Evolutionary conservation across 2,113 vertebrate genomes (phyloP).

Genomic region (Thryonomys swinderianus): DNA sequence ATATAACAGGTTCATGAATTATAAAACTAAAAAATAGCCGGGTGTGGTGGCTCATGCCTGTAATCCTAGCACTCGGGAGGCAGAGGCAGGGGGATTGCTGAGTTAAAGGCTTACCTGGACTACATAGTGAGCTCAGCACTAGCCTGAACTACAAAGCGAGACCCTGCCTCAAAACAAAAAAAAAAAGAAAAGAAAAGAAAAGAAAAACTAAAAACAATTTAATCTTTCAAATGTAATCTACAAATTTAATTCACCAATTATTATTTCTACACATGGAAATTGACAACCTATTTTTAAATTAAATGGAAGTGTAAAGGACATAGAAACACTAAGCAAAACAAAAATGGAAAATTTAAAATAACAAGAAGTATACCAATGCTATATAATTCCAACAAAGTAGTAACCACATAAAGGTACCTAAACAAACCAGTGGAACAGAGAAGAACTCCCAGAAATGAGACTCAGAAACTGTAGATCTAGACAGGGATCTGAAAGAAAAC

Average conservation of each 20-base stretch:
- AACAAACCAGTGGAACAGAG: background rate
- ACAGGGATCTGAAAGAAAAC: background rate
- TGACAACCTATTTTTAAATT: conserved; percentile 4
- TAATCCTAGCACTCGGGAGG: too few species aligned
- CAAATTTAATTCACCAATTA: background rate
- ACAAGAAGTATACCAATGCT: background rate
- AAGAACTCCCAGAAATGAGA: background rate
- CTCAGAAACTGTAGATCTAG: background rate
- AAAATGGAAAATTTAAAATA: background rate
- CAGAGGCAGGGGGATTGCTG: too few species aligned
- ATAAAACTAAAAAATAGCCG: background rate
- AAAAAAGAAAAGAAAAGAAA: too few species aligned
- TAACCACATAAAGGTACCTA: background rate
- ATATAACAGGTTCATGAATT: background rate
- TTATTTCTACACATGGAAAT: background rate
- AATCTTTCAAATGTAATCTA: background rate
- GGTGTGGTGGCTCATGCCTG: too few species aligned
- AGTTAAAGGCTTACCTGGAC: too few species aligned
- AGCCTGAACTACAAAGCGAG: too few species aligned
- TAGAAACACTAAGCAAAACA: background rate
- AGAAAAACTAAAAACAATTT: background rate
- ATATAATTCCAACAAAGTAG: background rate
- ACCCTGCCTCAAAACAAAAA: too few species aligned
- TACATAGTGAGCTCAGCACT: too few species aligned
- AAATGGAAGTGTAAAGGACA: background rate